A percentile compares a stretch with the other conserved stretches of the same genome.
These are phyloP conservation scores for Plebejus argus DNA, from an alignment of 2,888 invertebrate species.

Conservation along the genomic window DNA sequence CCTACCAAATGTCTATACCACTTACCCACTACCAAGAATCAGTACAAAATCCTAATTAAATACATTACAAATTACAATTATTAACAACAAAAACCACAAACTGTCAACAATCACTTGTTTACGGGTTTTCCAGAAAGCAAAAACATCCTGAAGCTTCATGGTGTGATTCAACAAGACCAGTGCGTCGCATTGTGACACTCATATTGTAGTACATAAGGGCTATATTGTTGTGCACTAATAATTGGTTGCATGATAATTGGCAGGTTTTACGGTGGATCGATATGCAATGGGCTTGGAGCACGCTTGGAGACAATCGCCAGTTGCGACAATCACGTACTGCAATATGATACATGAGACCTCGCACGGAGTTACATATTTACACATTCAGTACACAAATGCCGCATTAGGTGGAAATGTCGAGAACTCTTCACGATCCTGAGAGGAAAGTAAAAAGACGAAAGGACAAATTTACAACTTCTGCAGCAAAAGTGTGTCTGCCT, in stretches of 20 bases:
- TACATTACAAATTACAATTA: too few species aligned
- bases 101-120: not conserved
- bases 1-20: not conserved
- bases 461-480: too few species aligned
- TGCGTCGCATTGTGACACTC: not conserved
- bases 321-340: not conserved
- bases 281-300: too few species aligned
- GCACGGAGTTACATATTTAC: not conserved
- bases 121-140: not conserved
- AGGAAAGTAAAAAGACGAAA: not conserved
- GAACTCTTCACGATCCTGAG: not conserved
- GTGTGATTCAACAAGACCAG: not conserved
- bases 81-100: not conserved
- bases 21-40: not conserved
- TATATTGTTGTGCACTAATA: not conserved
- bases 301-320: not conserved
- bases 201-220: not conserved
- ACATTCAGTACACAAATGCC: too few species aligned
- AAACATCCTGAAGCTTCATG: not conserved
- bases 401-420: not conserved
- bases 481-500: too few species aligned
- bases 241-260: constrained; percentile 15
- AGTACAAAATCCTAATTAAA: not conserved
- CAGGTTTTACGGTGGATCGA: constrained; percentile 12
- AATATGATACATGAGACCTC: not conserved